These are phyloP conservation scores for Cartodere bifasciata DNA, from an alignment of 2,888 invertebrate genomes.

Conservation along the genomic window DNA sequence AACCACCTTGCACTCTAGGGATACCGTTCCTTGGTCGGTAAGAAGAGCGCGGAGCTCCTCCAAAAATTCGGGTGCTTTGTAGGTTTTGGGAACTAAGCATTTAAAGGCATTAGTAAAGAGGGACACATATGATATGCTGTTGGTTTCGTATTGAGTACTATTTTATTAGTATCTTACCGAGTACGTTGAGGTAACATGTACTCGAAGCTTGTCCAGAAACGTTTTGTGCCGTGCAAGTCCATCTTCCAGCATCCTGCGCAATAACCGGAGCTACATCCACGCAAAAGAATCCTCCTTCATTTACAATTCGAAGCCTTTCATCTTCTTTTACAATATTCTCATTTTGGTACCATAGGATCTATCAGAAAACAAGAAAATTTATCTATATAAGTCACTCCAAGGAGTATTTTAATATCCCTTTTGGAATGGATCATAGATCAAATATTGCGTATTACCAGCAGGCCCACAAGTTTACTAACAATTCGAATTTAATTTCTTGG, in stretches of 20 bases:
- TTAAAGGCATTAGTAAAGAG: too few species aligned
- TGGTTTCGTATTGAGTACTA: too few species aligned
- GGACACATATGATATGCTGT: slow-evolving; percentile 3
- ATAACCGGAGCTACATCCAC: slow-evolving; percentile 72
- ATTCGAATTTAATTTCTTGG: too few species aligned
- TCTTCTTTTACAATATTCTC: slow-evolving; percentile 61
- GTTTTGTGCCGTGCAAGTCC: slow-evolving; percentile 77
- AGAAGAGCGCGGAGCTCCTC: slow-evolving; percentile 71
- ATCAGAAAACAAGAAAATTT: too few species aligned
- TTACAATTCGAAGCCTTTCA: slow-evolving; percentile 61
- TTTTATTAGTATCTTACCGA: too few species aligned
- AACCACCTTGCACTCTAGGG: slow-evolving; percentile 81
- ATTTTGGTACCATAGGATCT: slow-evolving; percentile 84
- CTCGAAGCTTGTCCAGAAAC: slow-evolving; percentile 61
- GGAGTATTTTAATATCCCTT: too few species aligned
- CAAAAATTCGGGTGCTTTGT: slow-evolving; percentile 77
- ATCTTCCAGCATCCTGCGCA: slow-evolving; percentile 70
- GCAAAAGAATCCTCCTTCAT: slow-evolving; percentile 79
- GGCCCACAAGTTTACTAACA: too few species aligned
- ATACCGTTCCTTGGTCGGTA: slow-evolving; percentile 80
- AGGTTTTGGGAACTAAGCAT: slow-evolving; percentile 81
- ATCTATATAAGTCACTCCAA: too few species aligned
- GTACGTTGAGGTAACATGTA: slow-evolving; percentile 63
- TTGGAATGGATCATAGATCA: too few species aligned
- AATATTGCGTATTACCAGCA: too few species aligned